phyloP scores from a whole-genome alignment of 2,797 vertebrate species.

The Heteromormyrus szaboi region DNA sequence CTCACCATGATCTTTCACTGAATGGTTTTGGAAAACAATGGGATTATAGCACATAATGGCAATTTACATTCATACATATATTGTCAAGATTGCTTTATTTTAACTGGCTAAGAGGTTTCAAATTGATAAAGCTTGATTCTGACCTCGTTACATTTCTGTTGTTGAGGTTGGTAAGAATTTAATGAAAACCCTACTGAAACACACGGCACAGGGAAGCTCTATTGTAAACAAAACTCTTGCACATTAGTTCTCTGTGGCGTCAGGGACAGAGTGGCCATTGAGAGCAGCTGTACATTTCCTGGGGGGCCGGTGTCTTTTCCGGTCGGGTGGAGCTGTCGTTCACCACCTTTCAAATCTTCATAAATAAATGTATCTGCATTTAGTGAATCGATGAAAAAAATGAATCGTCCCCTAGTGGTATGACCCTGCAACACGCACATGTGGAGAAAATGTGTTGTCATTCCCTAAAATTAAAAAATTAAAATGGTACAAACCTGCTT shows the following conservation, averaged over 20 bases:
- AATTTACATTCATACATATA: not conserved
- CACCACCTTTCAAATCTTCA: not conserved
- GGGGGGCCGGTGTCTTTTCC: not conserved
- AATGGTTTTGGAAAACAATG: not conserved
- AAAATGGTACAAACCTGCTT: not conserved
- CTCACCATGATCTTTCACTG: not conserved
- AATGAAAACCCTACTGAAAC: not conserved
- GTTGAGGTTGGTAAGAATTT: not conserved
- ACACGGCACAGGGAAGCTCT: not conserved
- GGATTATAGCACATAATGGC: not conserved
- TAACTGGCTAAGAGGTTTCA: not conserved
- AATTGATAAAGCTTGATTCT: not conserved
- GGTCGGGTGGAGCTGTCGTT: not conserved
- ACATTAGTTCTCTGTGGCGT: not conserved
- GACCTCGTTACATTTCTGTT: not conserved
- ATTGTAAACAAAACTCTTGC: not conserved
- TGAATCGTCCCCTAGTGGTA: not conserved
- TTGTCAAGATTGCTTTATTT: not conserved
- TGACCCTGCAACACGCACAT: not conserved
- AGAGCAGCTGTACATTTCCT: not conserved
- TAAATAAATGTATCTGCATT: not conserved
- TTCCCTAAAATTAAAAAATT: not conserved
- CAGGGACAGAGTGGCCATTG: not conserved
- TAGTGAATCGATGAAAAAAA: not conserved
- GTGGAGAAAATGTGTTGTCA: not conserved